These are phyloP conservation scores for Pomacea canaliculata DNA, from an alignment of 2,888 invertebrate genomes.

Conservation along the genomic window DNA sequence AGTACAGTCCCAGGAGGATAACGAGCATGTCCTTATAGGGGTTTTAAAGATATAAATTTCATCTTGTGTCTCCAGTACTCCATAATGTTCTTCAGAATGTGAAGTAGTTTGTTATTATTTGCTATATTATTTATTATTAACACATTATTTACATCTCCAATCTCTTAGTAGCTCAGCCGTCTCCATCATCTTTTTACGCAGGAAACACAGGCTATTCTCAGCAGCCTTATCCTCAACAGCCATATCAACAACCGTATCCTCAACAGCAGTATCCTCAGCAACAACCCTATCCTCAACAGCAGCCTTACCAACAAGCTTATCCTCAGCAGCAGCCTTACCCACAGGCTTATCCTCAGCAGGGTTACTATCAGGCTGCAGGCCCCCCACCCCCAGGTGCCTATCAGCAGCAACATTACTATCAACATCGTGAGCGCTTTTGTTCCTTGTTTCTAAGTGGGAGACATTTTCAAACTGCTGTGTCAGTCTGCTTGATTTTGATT, in stretches of 20 bases:
- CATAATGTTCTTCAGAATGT: too few relatives aligned
- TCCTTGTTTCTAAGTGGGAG: too few relatives aligned
- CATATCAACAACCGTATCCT: slow-evolving; percentile 31
- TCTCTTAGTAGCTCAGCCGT: not conserved
- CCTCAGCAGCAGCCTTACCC: slow-evolving; percentile 36
- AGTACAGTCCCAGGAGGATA: too few relatives aligned
- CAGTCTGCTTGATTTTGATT: too few relatives aligned
- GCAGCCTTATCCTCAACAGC: slow-evolving; percentile 35
- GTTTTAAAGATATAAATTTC: too few relatives aligned
- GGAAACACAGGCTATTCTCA: slow-evolving; percentile 33
- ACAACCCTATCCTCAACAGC: slow-evolving; percentile 27
- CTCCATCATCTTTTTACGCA: slow-evolving; percentile 23
- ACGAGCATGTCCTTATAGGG: too few relatives aligned
- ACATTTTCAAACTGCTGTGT: too few relatives aligned
- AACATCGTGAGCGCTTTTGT: not conserved
- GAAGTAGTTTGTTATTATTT: too few relatives aligned
- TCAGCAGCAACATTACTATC: slow-evolving; percentile 28
- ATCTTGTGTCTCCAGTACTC: too few relatives aligned
- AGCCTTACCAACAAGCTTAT: slow-evolving; percentile 39
- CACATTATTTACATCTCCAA: too few relatives aligned
- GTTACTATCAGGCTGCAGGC: slow-evolving; percentile 12
- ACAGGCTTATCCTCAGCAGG: slow-evolving; percentile 35
- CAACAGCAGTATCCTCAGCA: not conserved
- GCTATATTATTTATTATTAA: too few relatives aligned
- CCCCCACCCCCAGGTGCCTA: slow-evolving; percentile 24